Conservation (phyloP, 2,797 vertebrate genomes). For the Carapus acus region DNA sequence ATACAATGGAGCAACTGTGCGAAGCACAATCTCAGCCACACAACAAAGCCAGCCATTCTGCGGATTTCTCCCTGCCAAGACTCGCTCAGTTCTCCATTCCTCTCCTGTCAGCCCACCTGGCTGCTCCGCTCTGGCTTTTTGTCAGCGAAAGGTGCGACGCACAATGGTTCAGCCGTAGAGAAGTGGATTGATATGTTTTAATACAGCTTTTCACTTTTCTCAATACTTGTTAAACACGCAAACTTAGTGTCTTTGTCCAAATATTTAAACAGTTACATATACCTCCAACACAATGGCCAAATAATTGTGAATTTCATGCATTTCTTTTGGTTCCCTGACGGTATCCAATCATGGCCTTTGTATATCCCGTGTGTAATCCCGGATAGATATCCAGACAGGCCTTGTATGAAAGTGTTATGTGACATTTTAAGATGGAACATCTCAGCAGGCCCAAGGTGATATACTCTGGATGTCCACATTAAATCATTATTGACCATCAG, state of each 20-base stretch:
- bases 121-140: constrained; percentile 2
- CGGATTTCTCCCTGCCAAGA: constrained; percentile 22
- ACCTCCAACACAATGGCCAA: no score
- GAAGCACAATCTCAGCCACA: constrained; percentile 3
- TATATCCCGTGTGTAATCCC: no score
- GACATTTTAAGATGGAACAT: no score
- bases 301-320: constrained; percentile 3
- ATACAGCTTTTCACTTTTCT: background rate
- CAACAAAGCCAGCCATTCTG: constrained; percentile 31
- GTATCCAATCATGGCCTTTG: no score
- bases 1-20: constrained; percentile 18
- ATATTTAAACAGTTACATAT: no score
- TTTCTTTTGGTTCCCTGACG: constrained; percentile 7
- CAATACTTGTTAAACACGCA: background rate
- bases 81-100: constrained; percentile 15
- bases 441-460: no score
- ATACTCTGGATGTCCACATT: no score
- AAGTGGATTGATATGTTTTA: no score
- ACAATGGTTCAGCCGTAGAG: constrained; percentile 7
- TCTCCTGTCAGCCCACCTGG: constrained; percentile 10
- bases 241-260: background rate
- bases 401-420: no score
- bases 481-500: no score
- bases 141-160: background rate
- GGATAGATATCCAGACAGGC: no score